Evolutionary conservation across 2,113 vertebrate genomes (phyloP), one percentile per base, ranked within the genome.

Genomic region (Phrynosoma platyrhinos): DNA sequence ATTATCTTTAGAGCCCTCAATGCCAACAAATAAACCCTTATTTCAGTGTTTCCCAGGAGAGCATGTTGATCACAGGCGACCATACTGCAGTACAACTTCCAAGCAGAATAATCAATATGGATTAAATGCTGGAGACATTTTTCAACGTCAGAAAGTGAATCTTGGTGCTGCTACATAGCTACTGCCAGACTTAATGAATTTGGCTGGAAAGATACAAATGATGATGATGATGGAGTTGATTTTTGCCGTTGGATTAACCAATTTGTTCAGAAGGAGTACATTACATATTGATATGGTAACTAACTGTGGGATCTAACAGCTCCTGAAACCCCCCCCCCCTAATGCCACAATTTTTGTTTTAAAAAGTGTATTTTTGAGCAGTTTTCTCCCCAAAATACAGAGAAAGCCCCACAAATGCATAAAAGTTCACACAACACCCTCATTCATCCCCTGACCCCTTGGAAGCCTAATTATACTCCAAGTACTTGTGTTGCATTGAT

Each of bases 1-100:
- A 94, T 85, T 90, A 92, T 91, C 89, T 91, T 89, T 87, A 14
- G 89, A 87, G 40, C 86, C 88, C 93, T 82, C 85, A 27, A 62
- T 92, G 81, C 88, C 62, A 89, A 52, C 79, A 90, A 75, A 79
- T 88, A 25, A 84, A 80, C 84, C 64, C 74, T 30, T 82, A 81
- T 66, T 83, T 84, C 42, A 77, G 66, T 30, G 58, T 68, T 76
- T 14, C 87, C 72, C 87, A 36, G 47, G 80, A 88, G 87, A 77
- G 62, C n/a, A 4, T 68, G 68, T 77, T 40, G 87, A 88, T 88
- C 53, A 77, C 42, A 83, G 80, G 40, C 87, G 68, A 68, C 23
- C 13, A 16, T 32, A 32, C 55, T 64, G 55, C 84, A 18, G 69
- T 16, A 76, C 79, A 82, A 75, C 53, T 77, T 68, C 80, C 62